phyloP scores from a whole-genome alignment of 2,113 vertebrate genomes.

The Merops nubicus region DNA sequence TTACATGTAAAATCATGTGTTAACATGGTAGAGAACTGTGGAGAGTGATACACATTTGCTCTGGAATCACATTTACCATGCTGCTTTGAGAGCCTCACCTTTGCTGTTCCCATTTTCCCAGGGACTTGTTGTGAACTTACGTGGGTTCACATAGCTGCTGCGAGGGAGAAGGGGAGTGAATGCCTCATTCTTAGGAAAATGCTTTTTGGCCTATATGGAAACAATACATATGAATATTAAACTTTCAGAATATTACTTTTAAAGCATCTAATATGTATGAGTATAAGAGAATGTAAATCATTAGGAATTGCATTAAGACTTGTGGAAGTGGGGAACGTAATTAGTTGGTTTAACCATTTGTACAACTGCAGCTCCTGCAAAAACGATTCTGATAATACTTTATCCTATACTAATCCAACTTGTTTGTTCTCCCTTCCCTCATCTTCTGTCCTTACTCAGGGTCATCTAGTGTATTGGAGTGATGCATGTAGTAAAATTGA shows the following conservation, averaged over 20 bases:
- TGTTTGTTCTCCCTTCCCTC: not conserved
- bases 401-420: not conserved
- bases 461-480: not conserved
- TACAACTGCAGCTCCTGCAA: not conserved
- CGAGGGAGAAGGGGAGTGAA: not conserved
- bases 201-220: not conserved
- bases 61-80: not conserved
- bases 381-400: not conserved
- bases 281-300: not conserved
- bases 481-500: not conserved
- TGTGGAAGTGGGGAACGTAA: not conserved
- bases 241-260: not conserved
- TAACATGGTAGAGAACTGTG: not conserved
- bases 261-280: not conserved
- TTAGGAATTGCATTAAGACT: not conserved
- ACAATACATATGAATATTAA: not conserved
- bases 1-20: not conserved
- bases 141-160: not conserved
- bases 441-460: not conserved
- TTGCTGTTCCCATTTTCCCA: not conserved
- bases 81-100: not conserved
- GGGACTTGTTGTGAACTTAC: not conserved
- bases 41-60: not conserved
- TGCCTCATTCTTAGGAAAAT: not conserved
- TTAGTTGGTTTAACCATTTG: not conserved